Conservation (phyloP, 2,113 vertebrate genomes). For the Labeo rohita region DNA sequence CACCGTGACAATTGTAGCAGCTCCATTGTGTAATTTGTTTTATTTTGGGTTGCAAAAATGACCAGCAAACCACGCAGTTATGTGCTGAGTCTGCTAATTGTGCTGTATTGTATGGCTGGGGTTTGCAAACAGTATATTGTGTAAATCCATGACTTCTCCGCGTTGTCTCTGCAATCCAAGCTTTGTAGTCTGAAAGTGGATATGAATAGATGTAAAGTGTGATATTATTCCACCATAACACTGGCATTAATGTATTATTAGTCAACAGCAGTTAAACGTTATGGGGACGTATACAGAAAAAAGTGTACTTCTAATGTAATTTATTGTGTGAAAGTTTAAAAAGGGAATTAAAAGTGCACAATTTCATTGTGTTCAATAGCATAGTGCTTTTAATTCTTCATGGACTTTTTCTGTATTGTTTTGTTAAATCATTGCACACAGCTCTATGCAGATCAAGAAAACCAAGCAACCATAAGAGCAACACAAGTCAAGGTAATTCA, state of each 20-base stretch:
- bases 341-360: conserved; percentile 30
- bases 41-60: conserved; percentile 49
- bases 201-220: conserved; percentile 44
- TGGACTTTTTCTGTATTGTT: conserved; percentile 24
- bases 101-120: conserved; percentile 49
- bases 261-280: neutral
- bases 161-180: conserved; percentile 35
- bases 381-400: conserved; percentile 35
- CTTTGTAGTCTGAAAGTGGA: conserved; percentile 48
- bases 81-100: conserved; percentile 50
- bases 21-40: conserved; percentile 46
- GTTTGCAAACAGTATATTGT: conserved; percentile 39
- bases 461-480: conserved; percentile 25
- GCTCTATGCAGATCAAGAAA: conserved; percentile 45
- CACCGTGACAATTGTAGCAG: conserved; percentile 51
- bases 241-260: conserved; percentile 36
- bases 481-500: neutral
- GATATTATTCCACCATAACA: conserved; percentile 24
- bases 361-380: conserved; percentile 18
- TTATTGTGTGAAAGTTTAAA: conserved; percentile 34
- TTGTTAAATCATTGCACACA: conserved; percentile 13
- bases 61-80: conserved; percentile 50
- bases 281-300: conserved; percentile 8
- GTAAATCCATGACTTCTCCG: conserved; percentile 34
- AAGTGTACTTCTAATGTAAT: conserved; percentile 32